Conservation (phyloP, 1,140 invertebrate genomes). For the Pseudomyrmex pallidus region DNA sequence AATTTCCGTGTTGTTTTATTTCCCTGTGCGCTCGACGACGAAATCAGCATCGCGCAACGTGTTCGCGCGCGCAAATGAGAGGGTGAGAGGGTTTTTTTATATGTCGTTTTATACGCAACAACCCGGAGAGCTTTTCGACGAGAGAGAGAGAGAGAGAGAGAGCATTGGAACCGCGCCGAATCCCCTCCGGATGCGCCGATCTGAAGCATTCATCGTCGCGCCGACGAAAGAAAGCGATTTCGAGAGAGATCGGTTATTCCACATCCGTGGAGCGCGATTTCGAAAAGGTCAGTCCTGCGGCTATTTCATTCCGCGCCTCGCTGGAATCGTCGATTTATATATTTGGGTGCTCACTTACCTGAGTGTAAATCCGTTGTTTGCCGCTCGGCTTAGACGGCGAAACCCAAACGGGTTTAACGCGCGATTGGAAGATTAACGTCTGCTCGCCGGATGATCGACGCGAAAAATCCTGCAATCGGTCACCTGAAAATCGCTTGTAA, state of each 20-base stretch:
- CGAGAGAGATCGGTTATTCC: constrained; percentile 19
- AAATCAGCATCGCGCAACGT: constrained; percentile 24
- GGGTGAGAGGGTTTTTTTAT: constrained; percentile 21
- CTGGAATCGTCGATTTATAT: constrained; percentile 25
- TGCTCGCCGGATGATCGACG: not conserved
- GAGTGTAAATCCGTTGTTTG: constrained; percentile 40
- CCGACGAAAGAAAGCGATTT: not conserved
- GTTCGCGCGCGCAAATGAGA: constrained; percentile 4
- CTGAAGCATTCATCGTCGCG: not conserved
- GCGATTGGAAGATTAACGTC: constrained; percentile 39
- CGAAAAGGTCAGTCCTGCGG: not conserved
- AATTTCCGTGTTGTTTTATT: not conserved
- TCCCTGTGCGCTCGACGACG: not conserved
- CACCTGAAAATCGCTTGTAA: constrained; percentile 22
- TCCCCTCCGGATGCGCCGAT: not conserved
- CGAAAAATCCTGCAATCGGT: constrained; percentile 35
- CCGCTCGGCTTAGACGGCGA: not conserved
- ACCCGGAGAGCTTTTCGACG: no score
- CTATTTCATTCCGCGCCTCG: not conserved
- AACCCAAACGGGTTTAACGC: constrained; percentile 23
- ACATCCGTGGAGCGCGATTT: not conserved
- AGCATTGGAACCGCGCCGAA: not conserved
- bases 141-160: no score
- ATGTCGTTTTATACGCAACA: not conserved
- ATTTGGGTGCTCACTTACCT: constrained; percentile 17